Percentiles rank a stretch among this genome's conserved stretches.
Evolutionary conservation across 92 coral and sea anemone species (phyloP).

Genomic region (Epizoanthus ramosus): DNA sequence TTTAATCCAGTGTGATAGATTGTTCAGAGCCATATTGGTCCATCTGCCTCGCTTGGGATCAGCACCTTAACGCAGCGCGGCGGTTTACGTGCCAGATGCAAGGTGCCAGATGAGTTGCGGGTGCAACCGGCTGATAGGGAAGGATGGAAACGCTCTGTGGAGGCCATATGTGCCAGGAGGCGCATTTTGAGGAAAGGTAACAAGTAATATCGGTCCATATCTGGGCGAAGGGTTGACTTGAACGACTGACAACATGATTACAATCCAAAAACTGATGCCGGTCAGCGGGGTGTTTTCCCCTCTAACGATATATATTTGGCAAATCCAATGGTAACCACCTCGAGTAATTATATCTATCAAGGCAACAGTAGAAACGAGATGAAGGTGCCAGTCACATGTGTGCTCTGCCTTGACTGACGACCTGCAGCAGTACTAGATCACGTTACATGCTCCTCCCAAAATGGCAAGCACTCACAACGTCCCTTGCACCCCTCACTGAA

Average conservation of each 20-base stretch:
- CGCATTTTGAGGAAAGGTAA: no score
- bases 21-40: conserved; percentile 33
- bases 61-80: no score
- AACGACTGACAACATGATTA: no score
- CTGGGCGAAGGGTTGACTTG: no score
- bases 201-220: no score
- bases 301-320: conserved; percentile 15
- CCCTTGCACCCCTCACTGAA: no score
- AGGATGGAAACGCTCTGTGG: no score
- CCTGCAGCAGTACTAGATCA: conserved; percentile 8
- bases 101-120: no score
- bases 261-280: neutral
- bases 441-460: conserved; percentile 17
- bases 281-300: neutral
- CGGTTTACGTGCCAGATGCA: no score
- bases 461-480: conserved; percentile 21
- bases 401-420: conserved; percentile 20
- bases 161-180: no score
- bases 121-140: no score
- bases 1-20: conserved; percentile 25
- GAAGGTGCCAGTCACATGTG: conserved; percentile 28
- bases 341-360: conserved; percentile 25
- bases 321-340: conserved; percentile 36
- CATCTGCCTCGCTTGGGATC: no score
- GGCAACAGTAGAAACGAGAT: conserved; percentile 18